Percentiles rank a stretch among this genome's conserved stretches.
phyloP scores from a whole-genome alignment of 2,797 vertebrate species.

The Bufotes viridis region DNA sequence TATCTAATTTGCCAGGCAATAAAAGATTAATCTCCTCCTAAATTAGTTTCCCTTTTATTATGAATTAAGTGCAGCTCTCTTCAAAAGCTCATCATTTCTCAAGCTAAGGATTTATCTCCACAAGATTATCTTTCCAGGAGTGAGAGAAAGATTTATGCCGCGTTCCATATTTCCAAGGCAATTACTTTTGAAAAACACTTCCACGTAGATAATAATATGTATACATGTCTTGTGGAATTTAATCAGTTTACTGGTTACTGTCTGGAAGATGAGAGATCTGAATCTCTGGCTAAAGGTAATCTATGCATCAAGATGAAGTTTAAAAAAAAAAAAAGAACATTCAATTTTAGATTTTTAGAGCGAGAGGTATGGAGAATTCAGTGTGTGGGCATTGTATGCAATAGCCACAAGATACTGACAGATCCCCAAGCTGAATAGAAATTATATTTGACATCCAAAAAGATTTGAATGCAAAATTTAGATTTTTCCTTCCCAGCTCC shows the following conservation, averaged over 20 bases:
- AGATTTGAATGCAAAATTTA: constrained; percentile 32
- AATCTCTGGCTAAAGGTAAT: constrained; percentile 48
- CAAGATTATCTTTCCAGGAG: constrained; percentile 63
- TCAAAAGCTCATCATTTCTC: constrained; percentile 63
- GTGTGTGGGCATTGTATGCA: constrained; percentile 12
- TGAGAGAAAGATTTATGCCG: constrained; percentile 59
- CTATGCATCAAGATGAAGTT: constrained; percentile 28
- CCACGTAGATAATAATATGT: constrained; percentile 62
- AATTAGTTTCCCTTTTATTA: constrained; percentile 63
- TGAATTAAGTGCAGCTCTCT: constrained; percentile 63
- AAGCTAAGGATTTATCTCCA: constrained; percentile 60
- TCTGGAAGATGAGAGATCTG: constrained; percentile 46
- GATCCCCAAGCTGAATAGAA: constrained; percentile 14
- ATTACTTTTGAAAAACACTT: constrained; percentile 63
- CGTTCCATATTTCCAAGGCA: constrained; percentile 63
- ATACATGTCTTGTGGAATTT: constrained; percentile 61
- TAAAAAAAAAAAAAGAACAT: constrained; percentile 24
- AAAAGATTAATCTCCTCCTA: constrained; percentile 64
- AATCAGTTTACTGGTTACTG: constrained; percentile 60
- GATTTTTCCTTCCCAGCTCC: constrained; percentile 15
- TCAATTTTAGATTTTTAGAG: constrained; percentile 39
- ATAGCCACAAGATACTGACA: constrained; percentile 25
- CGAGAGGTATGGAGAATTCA: constrained; percentile 15
- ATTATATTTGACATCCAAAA: constrained; percentile 36
- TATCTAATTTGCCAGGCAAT: constrained; percentile 62